Evolutionary conservation across 2,888 invertebrate genomes (phyloP).

Genomic region (Pollenia amentaria): DNA sequence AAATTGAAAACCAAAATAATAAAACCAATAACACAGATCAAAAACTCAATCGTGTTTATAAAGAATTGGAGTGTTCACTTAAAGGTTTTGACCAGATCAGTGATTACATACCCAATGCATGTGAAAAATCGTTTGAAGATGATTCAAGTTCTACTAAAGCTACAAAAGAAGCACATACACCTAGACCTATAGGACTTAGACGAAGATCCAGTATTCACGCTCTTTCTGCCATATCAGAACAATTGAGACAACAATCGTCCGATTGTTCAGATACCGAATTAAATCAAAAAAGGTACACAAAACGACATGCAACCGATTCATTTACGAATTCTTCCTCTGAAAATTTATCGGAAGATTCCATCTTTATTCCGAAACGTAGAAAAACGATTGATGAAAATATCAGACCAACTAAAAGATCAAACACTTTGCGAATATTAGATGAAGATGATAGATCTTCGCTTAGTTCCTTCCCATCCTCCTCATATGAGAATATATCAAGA

Average conservation of each 20-base stretch:
- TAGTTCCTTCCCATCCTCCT: background rate
- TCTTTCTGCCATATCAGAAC: conserved; percentile 64
- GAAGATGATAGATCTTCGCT: conserved; percentile 24
- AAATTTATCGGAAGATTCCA: background rate
- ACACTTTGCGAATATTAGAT: conserved; percentile 8
- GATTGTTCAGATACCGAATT: conserved; percentile 48
- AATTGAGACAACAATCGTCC: conserved; percentile 47
- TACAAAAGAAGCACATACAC: background rate
- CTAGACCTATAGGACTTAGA: conserved; percentile 46
- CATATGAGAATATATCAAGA: background rate
- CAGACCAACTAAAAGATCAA: background rate
- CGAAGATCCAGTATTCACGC: conserved; percentile 72
- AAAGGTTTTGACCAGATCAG: conserved; percentile 73
- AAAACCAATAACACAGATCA: background rate
- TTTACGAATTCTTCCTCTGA: background rate
- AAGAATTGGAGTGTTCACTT: conserved; percentile 69
- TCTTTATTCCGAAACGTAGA: conserved; percentile 35
- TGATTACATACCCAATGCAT: conserved; percentile 58
- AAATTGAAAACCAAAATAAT: background rate
- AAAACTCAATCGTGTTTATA: conserved; percentile 54
- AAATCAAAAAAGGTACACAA: background rate
- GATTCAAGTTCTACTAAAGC: background rate
- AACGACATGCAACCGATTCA: background rate
- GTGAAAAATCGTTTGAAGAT: background rate
- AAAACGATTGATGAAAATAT: conserved; percentile 55